phyloP scores from a whole-genome alignment of 53 echinoderm and acorn worm species.

The Actinopyga echinites region DNA sequence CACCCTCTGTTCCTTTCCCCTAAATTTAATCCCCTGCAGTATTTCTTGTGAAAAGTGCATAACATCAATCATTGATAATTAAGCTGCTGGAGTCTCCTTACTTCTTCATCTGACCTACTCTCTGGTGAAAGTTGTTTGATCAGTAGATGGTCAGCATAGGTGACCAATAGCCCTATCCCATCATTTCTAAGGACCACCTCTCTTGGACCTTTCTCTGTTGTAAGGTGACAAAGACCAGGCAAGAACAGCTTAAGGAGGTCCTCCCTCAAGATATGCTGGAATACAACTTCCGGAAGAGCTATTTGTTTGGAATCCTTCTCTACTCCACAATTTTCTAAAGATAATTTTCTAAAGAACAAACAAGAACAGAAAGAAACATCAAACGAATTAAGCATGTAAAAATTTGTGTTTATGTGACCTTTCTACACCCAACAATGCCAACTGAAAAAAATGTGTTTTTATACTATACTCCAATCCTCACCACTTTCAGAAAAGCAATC shows the following conservation, averaged over 20 bases:
- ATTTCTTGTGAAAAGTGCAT: too few relatives aligned
- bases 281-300: constrained; percentile 6
- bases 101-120: constrained; percentile 43
- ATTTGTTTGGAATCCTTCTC: not conserved
- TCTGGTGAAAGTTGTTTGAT: constrained; percentile 6
- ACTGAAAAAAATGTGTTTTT: too few relatives aligned
- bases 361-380: too few relatives aligned
- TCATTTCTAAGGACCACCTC: constrained; percentile 62
- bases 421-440: too few relatives aligned
- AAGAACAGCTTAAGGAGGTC: constrained; percentile 82
- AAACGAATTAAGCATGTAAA: not conserved
- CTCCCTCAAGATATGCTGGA: constrained; percentile 3
- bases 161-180: constrained; percentile 66
- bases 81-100: not conserved
- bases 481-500: too few relatives aligned
- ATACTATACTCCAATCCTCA: too few relatives aligned
- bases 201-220: constrained; percentile 77
- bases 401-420: too few relatives aligned
- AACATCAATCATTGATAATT: too few relatives aligned
- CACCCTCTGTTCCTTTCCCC: too few relatives aligned
- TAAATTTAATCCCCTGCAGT: too few relatives aligned
- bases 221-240: constrained; percentile 89
- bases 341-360: not conserved
- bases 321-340: not conserved
- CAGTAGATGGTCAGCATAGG: constrained; percentile 84